These are phyloP conservation scores for Sialia sialis DNA, from an alignment of 2,113 vertebrate genomes.

Conservation along the genomic window DNA sequence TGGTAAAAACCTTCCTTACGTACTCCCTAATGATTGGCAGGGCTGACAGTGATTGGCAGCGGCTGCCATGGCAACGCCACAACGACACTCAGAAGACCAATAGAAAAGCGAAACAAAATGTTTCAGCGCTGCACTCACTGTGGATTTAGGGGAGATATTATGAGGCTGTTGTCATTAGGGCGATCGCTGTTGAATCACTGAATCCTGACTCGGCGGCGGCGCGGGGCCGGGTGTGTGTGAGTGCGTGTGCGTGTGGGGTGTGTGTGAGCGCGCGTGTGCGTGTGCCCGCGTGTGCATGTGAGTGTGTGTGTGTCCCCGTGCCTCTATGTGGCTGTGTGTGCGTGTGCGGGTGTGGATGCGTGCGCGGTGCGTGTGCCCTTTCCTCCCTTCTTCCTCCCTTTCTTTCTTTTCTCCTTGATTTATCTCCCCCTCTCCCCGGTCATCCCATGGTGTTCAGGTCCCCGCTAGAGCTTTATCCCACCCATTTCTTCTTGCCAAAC, in stretches of 20 bases:
- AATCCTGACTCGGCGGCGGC: slow-evolving; percentile 86
- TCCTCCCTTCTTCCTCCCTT: slow-evolving; percentile 69
- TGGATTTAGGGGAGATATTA: slow-evolving; percentile 99
- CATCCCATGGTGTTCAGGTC: slow-evolving; percentile 99
- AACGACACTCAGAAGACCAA: slow-evolving; percentile 99
- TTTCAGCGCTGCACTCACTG: slow-evolving; percentile 99
- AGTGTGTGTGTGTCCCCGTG: slow-evolving; percentile 70
- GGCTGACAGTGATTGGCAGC: slow-evolving; percentile 99
- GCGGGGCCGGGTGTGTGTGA: slow-evolving; percentile 64
- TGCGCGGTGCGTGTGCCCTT: slow-evolving; percentile 73
- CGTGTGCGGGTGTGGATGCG: slow-evolving; percentile 76
- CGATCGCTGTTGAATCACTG: slow-evolving; percentile 97
- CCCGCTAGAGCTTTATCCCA: slow-evolving; percentile 99
- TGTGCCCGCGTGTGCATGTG: slow-evolving; percentile 55
- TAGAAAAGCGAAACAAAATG: slow-evolving; percentile 99
- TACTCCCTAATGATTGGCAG: slow-evolving; percentile 99
- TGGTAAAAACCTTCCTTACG: slow-evolving; percentile 97
- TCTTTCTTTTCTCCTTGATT: slow-evolving; percentile 71
- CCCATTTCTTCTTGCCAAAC: slow-evolving; percentile 99
- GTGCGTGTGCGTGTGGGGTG: slow-evolving; percentile 53
- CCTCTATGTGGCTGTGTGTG: slow-evolving; percentile 78
- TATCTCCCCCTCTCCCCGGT: slow-evolving; percentile 84
- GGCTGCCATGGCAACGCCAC: slow-evolving; percentile 97
- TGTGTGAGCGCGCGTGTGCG: slow-evolving; percentile 30
- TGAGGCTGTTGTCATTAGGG: slow-evolving; percentile 99